These are phyloP conservation scores for Diplolepis rosae DNA, from an alignment of 2,888 invertebrate genomes.

Conservation along the genomic window DNA sequence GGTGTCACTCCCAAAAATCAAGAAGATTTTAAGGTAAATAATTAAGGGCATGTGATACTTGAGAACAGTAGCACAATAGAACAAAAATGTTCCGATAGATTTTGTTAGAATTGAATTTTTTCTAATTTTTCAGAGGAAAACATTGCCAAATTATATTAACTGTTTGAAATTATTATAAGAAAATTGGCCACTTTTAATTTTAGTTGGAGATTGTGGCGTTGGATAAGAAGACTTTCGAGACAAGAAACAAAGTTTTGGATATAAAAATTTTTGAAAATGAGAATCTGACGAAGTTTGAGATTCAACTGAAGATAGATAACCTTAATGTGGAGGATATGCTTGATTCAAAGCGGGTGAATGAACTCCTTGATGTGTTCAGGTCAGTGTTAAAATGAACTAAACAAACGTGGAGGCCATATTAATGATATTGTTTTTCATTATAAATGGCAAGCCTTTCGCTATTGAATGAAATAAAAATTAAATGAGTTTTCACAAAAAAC, in stretches of 20 bases:
- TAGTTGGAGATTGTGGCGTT: slow-evolving; percentile 85
- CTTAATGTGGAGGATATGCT: slow-evolving; percentile 91
- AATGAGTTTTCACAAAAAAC: too few relatives aligned
- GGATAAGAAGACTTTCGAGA: slow-evolving; percentile 86
- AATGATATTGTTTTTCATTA: too few relatives aligned
- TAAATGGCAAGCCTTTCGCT: too few relatives aligned
- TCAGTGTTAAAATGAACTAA: slow-evolving; percentile 47
- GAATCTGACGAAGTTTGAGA: slow-evolving; percentile 82
- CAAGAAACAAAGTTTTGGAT: slow-evolving; percentile 78
- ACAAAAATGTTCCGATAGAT: too few relatives aligned
- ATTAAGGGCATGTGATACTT: too few relatives aligned
- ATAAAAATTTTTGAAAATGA: slow-evolving; percentile 81
- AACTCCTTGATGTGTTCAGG: slow-evolving; percentile 84
- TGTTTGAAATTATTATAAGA: slow-evolving; percentile 1
- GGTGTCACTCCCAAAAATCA: slow-evolving; percentile 85
- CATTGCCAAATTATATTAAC: not conserved
- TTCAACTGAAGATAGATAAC: slow-evolving; percentile 92
- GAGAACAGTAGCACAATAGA: too few relatives aligned
- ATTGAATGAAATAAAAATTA: slow-evolving; percentile 12
- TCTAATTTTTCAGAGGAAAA: not conserved
- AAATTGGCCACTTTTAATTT: slow-evolving; percentile 58
- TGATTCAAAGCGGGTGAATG: slow-evolving; percentile 82
- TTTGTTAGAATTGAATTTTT: too few relatives aligned
- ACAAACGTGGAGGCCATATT: too few relatives aligned
- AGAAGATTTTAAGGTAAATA: slow-evolving; percentile 73